Base-by-base conservation (phyloP, 2,888 invertebrate species). In the Abrostola tripartita region DNA sequence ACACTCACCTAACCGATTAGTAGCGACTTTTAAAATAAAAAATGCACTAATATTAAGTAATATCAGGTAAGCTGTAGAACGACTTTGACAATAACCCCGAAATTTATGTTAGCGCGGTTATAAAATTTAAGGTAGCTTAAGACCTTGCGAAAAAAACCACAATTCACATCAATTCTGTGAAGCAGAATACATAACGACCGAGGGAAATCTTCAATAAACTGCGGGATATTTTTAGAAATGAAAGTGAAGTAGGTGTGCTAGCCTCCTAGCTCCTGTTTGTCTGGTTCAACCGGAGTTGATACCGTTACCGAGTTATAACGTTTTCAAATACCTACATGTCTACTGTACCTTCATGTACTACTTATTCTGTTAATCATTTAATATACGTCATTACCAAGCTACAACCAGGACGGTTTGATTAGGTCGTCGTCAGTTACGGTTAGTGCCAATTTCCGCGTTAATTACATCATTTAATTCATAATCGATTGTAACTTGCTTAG, bases 161-260 rank as follows among this genome's bases (percentile, higher is more conserved):
- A 52, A 71, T 61, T 71, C 55, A 55, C 52, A 50, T 38, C 40
- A 61, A 66, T 56, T 61, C 61, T 42, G 61, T 71, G 49, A 50
- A 53, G 40, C 7, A 44, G 50, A 54, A 51, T 10, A 60, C 38
- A 57, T 62, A 49, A 63, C 38, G 44, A 35, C 8, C 47, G 24
- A 41, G 62, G 42, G 52, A 63, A 70, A 63, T 53, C 66, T 66
- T 61, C 47, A 63, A 57, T 47, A 51, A 49, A 44, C 47, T 59
- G 38, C 38, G 8, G 24, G 35, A 8, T 74, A 74, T 73, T 58
- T 65, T 65, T 74, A 66, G 65, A 73, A 60, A 65, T 53, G 69
- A 76, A 76, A 73, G 76, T 76, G 56, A 63, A 60, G 58, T 55
- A 14, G 44, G 49, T 24, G 52, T 24, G 41, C 42, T 36, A 37